These are phyloP conservation scores for Resseliella maxima DNA, from an alignment of 2,888 invertebrate genomes.

Conservation along the genomic window DNA sequence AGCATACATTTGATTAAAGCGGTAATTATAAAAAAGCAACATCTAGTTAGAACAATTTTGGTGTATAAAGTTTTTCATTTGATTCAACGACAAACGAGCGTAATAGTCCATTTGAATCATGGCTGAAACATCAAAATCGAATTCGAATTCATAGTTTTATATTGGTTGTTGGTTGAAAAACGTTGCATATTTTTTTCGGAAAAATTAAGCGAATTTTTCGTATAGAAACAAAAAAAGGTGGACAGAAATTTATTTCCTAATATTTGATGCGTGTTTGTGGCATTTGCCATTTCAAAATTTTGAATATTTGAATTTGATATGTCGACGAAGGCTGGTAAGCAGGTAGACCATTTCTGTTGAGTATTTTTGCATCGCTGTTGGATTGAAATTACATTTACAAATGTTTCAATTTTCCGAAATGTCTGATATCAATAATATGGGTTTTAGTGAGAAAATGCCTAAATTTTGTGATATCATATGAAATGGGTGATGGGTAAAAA, in stretches of 20 bases:
- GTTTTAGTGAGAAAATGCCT: too few species aligned
- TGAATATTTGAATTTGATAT: conserved; percentile 55
- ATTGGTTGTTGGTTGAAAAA: not conserved
- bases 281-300: conserved; percentile 51
- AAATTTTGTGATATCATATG: not conserved
- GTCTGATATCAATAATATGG: not conserved
- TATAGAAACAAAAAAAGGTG: not conserved
- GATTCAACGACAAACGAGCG: conserved; percentile 12
- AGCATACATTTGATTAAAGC: not conserved
- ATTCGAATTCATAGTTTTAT: not conserved
- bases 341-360: not conserved
- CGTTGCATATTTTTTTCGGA: not conserved
- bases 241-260: not conserved
- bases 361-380: not conserved
- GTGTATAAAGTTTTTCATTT: not conserved
- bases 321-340: conserved; percentile 54
- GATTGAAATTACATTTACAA: not conserved
- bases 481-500: not conserved
- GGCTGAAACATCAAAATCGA: conserved; percentile 32
- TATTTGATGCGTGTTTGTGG: not conserved
- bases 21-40: conserved; percentile 16
- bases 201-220: too few species aligned
- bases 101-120: not conserved
- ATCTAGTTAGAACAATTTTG: not conserved
- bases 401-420: not conserved